Base-by-base conservation (phyloP, 2,888 invertebrate species). In the Salticus scenicus region DNA sequence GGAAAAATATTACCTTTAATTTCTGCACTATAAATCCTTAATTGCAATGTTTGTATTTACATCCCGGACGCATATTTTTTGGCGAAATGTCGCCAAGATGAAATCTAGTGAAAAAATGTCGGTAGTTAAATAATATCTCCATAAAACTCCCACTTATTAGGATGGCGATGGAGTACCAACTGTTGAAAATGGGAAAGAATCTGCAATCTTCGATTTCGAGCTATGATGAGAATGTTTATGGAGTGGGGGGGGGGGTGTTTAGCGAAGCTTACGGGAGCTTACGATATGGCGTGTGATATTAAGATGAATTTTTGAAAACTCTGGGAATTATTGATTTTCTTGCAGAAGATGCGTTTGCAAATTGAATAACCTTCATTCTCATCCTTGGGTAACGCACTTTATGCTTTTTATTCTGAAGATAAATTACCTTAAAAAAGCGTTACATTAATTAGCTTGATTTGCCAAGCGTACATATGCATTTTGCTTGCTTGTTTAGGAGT, bases 1-100 rank as follows among this genome's bases (percentile, higher is more conserved):
- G 37, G 37, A 4, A 37, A 37, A 37, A 37, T 7, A 37, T 37
- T 4, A 10, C 37, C 37, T 37, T 37, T 37, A 7, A 10, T 37
- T 37, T 4, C 37, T 37, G 4, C 10, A 37, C 37, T n/a, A n/a
- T n/a, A n/a, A n/a, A n/a, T n/a, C n/a, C n/a, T n/a, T n/a, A n/a
- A n/a, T n/a, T n/a, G n/a, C n/a, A n/a, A n/a, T n/a, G n/a, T n/a
- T n/a, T n/a, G n/a, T n/a, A n/a, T n/a, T n/a, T n/a, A n/a, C n/a
- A n/a, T n/a, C n/a, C n/a, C n/a, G n/a, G 5, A 7, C 57, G 57
- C 24, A 24, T 57, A 0, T 1, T 57, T 57, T n/a, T 57, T 57
- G 57, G 57, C 57, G 57, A 57, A 8, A 57, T 57, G 20, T 57
- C 57, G 57, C 57, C 57, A 57, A 57, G 47, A 47, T 12, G 47